Conservation (phyloP, 2,797 vertebrate genomes). For the Danionella dracula region DNA sequence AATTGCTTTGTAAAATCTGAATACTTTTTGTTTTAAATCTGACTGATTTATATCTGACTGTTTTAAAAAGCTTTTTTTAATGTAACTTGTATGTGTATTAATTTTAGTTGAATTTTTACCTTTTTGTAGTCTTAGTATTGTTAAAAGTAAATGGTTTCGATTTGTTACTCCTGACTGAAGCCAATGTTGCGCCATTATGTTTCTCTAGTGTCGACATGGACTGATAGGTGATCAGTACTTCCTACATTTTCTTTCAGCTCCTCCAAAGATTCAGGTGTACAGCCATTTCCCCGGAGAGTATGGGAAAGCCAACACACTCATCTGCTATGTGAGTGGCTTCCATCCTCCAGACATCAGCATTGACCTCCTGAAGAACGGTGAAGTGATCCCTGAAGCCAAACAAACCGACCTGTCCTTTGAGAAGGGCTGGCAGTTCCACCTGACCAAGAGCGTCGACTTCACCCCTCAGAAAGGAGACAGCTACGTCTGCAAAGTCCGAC, state of each 20-base stretch:
- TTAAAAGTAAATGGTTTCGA: too few relatives aligned
- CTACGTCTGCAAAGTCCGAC: slow-evolving; percentile 62
- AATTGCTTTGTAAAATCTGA: too few relatives aligned
- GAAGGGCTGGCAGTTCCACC: slow-evolving; percentile 76
- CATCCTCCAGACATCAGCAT: slow-evolving; percentile 77
- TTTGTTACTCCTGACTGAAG: too few relatives aligned
- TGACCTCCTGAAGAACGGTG: slow-evolving; percentile 48
- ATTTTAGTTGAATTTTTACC: too few relatives aligned
- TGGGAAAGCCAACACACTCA: slow-evolving; percentile 58
- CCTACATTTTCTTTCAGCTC: slow-evolving; percentile 46
- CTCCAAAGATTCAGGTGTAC: slow-evolving; percentile 71
- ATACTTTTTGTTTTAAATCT: too few relatives aligned
- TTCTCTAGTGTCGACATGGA: too few relatives aligned
- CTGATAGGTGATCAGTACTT: too few relatives aligned
- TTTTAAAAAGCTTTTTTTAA: too few relatives aligned
- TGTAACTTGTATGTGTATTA: too few relatives aligned
- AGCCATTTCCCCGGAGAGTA: slow-evolving; percentile 31
- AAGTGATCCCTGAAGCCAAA: rapidly evolving
- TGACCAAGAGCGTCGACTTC: slow-evolving; percentile 58
- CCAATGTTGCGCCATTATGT: too few relatives aligned
- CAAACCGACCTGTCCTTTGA: slow-evolving; percentile 77
- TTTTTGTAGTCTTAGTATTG: too few relatives aligned
- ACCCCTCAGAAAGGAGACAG: rapidly evolving
- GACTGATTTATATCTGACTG: too few relatives aligned
- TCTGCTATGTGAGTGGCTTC: slow-evolving; percentile 76